Evolutionary conservation across 2,888 invertebrate genomes (phyloP).

Genomic region (Capitulum mitella): DNA sequence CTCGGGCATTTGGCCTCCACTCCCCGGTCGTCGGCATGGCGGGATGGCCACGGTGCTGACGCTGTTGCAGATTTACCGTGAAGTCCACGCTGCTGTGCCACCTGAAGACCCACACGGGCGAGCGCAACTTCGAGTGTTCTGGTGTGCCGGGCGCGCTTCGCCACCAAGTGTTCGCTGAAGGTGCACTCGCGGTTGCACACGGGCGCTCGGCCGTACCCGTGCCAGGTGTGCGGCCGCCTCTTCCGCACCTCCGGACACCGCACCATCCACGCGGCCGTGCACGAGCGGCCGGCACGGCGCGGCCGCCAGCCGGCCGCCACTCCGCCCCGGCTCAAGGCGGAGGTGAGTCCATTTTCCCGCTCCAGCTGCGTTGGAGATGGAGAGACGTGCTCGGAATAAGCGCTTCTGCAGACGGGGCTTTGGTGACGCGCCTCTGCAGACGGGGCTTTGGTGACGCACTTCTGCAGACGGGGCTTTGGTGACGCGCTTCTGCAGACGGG

Average conservation of each 20-base stretch:
- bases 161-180: constrained; percentile 61
- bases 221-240: constrained; percentile 66
- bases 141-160: constrained; percentile 56
- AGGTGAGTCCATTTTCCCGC: no score
- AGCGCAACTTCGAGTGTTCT: constrained; percentile 53
- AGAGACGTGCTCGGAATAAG: no score
- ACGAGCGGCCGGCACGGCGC: neutral
- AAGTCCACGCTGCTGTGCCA: constrained; percentile 60
- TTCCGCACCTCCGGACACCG: constrained; percentile 61
- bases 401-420: no score
- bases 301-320: neutral
- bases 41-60: no score
- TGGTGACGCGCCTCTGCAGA: no score
- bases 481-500: no score
- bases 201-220: constrained; percentile 73
- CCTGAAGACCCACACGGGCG: constrained; percentile 52
- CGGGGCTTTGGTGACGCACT: no score
- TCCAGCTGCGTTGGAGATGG: no score
- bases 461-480: no score
- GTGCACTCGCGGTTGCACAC: constrained; percentile 72
- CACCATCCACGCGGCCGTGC: neutral
- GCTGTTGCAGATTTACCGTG: constrained; percentile 50
- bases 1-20: no score
- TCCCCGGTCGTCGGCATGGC: no score
- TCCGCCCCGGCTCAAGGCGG: neutral